These are phyloP conservation scores for Falco biarmicus DNA, from an alignment of 2,797 vertebrate species.

Conservation along the genomic window DNA sequence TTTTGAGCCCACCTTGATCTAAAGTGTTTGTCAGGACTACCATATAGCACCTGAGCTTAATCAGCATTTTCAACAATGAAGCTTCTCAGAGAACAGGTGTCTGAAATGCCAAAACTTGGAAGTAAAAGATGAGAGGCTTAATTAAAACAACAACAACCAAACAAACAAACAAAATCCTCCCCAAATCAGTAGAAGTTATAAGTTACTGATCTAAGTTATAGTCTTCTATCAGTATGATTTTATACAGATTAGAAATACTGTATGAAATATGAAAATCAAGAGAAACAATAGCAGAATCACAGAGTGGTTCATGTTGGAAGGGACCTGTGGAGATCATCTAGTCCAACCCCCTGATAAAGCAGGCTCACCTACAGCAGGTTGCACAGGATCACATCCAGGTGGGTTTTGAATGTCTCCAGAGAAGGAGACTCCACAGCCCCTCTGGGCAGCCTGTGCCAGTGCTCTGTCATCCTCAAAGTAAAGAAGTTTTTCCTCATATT, in stretches of 20 bases:
- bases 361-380: no score
- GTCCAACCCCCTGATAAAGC: no score
- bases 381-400: no score
- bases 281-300: background rate
- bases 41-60: background rate
- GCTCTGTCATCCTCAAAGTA: no score
- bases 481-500: no score
- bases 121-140: background rate
- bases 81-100: background rate
- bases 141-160: background rate
- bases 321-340: no score
- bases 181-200: background rate
- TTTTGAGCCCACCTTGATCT: background rate
- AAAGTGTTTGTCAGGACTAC: background rate
- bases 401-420: no score
- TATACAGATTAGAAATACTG: background rate
- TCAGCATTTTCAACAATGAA: background rate
- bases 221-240: no score
- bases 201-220: no score
- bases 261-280: background rate
- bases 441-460: no score
- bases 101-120: background rate
- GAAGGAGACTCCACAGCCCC: no score
- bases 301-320: no score
- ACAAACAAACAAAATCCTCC: rapidly evolving